Conservation (phyloP, 1,140 invertebrate species). For the Trichogramma pretiosum region DNA sequence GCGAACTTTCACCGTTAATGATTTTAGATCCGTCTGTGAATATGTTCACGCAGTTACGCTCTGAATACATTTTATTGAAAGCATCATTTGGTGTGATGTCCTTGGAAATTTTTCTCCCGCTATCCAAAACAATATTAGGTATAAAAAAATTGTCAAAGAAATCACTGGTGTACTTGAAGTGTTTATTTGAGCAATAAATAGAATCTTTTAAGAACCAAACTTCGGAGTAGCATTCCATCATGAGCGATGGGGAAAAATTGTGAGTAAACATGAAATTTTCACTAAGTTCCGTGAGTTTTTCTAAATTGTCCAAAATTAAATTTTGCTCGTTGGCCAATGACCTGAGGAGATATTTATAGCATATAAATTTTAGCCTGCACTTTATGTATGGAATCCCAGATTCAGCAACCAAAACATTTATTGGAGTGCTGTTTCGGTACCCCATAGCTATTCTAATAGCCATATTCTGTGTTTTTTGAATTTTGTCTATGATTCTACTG, state of each 20-base stretch:
- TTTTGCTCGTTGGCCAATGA: neutral
- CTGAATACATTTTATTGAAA: neutral
- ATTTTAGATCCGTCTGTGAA: slow-evolving; percentile 7
- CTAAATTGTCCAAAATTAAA: neutral
- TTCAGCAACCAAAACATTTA: slow-evolving; percentile 2
- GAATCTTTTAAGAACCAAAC: neutral
- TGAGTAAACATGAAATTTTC: neutral
- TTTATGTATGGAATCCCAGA: neutral
- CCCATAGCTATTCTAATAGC: neutral
- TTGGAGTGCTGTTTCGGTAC: slow-evolving; percentile 4
- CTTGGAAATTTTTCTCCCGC: neutral
- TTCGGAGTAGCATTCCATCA: neutral
- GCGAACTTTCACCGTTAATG: neutral
- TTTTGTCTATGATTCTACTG: neutral
- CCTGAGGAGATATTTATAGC: slow-evolving; percentile 4
- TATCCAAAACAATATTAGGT: neutral
- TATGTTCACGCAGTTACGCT: neutral
- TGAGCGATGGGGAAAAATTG: neutral
- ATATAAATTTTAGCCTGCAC: neutral
- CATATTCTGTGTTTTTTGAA: slow-evolving; percentile 1
- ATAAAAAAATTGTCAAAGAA: neutral
- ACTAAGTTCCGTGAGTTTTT: neutral
- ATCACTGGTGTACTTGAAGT: neutral
- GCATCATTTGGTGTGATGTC: neutral
- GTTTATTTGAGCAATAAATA: neutral